Evolutionary conservation across 2,888 invertebrate genomes (phyloP).

Genomic region (Oscheius sp.): DNA sequence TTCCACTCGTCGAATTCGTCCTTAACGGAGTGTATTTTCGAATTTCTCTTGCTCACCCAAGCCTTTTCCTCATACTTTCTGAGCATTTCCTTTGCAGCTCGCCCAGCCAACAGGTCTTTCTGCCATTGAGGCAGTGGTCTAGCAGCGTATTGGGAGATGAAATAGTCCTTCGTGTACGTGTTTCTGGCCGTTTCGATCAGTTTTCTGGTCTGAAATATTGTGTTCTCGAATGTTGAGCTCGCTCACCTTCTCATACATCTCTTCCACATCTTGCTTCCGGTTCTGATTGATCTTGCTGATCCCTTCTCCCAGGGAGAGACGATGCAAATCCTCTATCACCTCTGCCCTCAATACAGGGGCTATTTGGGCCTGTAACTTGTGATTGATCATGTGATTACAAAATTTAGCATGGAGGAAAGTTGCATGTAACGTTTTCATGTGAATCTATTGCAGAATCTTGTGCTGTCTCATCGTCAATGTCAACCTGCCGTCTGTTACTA

Average conservation of each 20-base stretch:
- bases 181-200: slow-evolving; percentile 15
- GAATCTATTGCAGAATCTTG: no score
- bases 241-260: slow-evolving; percentile 20
- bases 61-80: slow-evolving; percentile 27
- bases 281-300: slow-evolving; percentile 2
- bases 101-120: slow-evolving; percentile 7
- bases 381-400: no score
- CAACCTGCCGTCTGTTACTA: no score
- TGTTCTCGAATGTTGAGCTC: background rate
- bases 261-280: background rate
- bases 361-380: slow-evolving; percentile 15
- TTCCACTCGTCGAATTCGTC: slow-evolving; percentile 35
- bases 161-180: slow-evolving; percentile 11
- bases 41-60: slow-evolving; percentile 9
- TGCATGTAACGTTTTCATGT: no score
- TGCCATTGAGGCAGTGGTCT: slow-evolving; percentile 17
- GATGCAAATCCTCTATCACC: slow-evolving; percentile 17
- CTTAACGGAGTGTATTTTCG: background rate
- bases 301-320: slow-evolving; percentile 3
- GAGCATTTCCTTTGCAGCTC: slow-evolving; percentile 11
- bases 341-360: slow-evolving; percentile 21
- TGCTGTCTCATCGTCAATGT: no score
- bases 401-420: no score
- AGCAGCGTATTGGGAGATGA: slow-evolving; percentile 16
- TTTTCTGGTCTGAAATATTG: slow-evolving; percentile 27